Percentiles rank a stretch among this genome's conserved stretches.
Evolutionary conservation across 2,888 invertebrate genomes (phyloP).

Genomic region (Parochlus steinenii): DNA sequence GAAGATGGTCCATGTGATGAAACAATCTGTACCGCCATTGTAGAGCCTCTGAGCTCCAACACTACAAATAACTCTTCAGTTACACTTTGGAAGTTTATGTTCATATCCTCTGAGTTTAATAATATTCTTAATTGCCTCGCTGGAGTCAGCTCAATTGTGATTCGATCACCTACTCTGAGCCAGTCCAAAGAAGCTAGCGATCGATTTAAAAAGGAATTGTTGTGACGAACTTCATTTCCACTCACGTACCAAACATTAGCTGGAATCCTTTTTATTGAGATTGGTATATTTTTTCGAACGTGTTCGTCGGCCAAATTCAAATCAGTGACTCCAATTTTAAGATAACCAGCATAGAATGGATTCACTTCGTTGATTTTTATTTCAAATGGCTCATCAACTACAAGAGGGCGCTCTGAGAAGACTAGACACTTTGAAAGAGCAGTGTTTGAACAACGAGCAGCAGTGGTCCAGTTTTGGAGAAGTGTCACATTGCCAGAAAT

Average conservation of each 20-base stretch:
- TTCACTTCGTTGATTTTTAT: conserved; percentile 28
- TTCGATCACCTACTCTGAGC: conserved; percentile 60
- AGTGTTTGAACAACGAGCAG: conserved; percentile 24
- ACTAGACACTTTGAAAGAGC: conserved; percentile 28
- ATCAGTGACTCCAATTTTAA: conserved; percentile 65
- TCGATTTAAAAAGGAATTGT: conserved; percentile 45
- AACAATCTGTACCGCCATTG: conserved; percentile 59
- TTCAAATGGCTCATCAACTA: conserved; percentile 28
- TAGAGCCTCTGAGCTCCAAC: conserved; percentile 65
- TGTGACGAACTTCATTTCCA: conserved; percentile 52
- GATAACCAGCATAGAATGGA: conserved; percentile 28
- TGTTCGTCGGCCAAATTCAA: conserved; percentile 44
- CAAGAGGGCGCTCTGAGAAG: conserved; percentile 28
- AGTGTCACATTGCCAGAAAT: conserved; percentile 27
- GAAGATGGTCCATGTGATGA: conserved; percentile 39
- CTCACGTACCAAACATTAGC: conserved; percentile 37
- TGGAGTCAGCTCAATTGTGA: conserved; percentile 54
- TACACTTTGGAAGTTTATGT: conserved; percentile 54
- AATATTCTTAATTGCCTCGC: conserved; percentile 55
- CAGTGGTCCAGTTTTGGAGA: conserved; percentile 29
- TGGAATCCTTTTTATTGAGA: conserved; percentile 44
- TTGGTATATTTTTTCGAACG: conserved; percentile 46
- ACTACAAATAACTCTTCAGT: conserved; percentile 74
- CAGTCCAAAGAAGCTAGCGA: conserved; percentile 56
- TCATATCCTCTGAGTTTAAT: conserved; percentile 68